Percentiles rank a stretch among this genome's conserved stretches.
These are phyloP conservation scores for Manis pentadactyla DNA, from an alignment of 2,797 vertebrate species.

Conservation along the genomic window DNA sequence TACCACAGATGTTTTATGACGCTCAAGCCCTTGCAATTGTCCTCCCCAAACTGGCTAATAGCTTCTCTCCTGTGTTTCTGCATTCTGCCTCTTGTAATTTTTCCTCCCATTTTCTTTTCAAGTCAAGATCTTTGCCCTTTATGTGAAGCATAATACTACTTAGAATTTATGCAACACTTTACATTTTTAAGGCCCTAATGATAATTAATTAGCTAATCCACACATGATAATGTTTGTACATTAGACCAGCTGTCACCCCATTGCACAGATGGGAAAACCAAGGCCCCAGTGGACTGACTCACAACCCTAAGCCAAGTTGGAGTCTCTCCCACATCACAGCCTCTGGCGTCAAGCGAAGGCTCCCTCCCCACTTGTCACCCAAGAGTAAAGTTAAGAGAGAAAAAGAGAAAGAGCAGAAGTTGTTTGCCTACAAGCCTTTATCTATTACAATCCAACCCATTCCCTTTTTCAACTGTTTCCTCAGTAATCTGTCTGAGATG, in stretches of 20 bases:
- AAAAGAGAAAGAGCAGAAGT: constrained; percentile 11
- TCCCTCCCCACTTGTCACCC: background rate
- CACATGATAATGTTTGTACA: background rate
- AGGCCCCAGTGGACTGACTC: background rate
- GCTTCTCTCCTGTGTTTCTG: constrained; percentile 65
- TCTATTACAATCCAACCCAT: background rate
- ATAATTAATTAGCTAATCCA: constrained; percentile 52
- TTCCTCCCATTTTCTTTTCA: constrained; percentile 66
- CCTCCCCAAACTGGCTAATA: constrained; percentile 62
- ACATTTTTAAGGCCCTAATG: constrained; percentile 47
- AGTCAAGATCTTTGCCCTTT: constrained; percentile 73
- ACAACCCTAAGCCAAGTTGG: background rate
- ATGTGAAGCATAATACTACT: constrained; percentile 56
- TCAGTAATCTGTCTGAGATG: background rate
- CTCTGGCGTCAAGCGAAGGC: background rate
- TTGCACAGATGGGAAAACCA: constrained; percentile 36
- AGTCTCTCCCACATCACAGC: background rate
- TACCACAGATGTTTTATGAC: constrained; percentile 56
- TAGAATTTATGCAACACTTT: constrained; percentile 59
- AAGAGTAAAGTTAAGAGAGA: background rate
- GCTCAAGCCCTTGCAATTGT: background rate
- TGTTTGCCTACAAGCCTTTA: background rate
- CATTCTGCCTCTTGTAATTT: constrained; percentile 58
- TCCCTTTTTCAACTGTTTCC: background rate
- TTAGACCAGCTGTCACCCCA: constrained; percentile 20